Evolutionary conservation across 2,113 vertebrate genomes (phyloP).

Genomic region (Ibidorhyncha struthersii): DNA sequence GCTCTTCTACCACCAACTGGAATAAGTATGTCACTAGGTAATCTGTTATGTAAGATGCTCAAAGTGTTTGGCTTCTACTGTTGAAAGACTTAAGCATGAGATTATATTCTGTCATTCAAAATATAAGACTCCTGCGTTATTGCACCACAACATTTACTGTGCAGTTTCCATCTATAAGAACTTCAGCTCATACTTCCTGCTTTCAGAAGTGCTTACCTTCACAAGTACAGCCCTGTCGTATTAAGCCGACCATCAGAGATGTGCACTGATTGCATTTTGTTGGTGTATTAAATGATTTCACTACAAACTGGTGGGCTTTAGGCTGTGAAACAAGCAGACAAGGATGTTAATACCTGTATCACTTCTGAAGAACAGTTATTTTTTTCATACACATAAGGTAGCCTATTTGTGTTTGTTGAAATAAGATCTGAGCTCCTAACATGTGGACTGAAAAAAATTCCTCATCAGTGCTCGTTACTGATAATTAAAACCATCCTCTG

Average conservation of each 20-base stretch:
- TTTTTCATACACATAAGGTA: neutral
- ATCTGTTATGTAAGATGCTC: neutral
- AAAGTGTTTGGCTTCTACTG: neutral
- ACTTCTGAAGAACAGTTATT: neutral
- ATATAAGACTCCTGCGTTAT: neutral
- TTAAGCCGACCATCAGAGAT: conserved; percentile 97
- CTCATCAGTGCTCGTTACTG: neutral
- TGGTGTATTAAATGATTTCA: conserved; percentile 92
- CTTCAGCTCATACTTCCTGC: neutral
- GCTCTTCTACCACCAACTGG: neutral
- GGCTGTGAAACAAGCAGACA: conserved; percentile 77
- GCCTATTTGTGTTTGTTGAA: neutral
- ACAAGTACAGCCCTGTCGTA: conserved; percentile 96
- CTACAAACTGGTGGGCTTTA: conserved; percentile 97
- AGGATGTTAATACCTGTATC: neutral
- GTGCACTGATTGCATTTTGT: conserved; percentile 98
- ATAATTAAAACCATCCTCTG: neutral
- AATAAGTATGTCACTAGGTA: neutral
- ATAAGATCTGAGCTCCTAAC: neutral
- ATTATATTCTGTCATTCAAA: neutral
- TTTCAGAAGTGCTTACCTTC: conserved; percentile 84
- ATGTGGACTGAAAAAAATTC: neutral
- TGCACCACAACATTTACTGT: neutral
- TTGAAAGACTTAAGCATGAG: neutral
- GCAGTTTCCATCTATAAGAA: neutral